Evolutionary conservation across 2,113 vertebrate genomes (phyloP), one percentile per base, ranked within the genome.

Genomic region (Ammospiza caudacuta): DNA sequence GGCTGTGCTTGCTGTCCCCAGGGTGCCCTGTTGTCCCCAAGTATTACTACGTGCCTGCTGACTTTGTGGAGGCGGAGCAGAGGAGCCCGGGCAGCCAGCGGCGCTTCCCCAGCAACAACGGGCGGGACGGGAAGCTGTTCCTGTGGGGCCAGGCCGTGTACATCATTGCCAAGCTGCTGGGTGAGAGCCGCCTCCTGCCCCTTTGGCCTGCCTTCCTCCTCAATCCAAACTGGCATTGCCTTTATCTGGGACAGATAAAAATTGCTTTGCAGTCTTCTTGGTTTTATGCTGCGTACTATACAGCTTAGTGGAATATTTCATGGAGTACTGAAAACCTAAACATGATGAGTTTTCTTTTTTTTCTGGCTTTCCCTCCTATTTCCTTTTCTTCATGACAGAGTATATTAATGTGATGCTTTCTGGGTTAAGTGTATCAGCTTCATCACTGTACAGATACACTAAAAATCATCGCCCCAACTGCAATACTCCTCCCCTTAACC

Each of bases 131-230:
- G 47, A 99, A 98, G 92, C 77, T 99, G 31, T 99, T 99, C 97
- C 98, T 99, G 54, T 99, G 99, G 98, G 99, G 99, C 66, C 99
- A 99, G 96, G 99, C 99, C 9, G 90, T 99, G 74, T 99, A 98
- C 96, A 97, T 98, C 97, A 99, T 99, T 43, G 98, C 99, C 77
- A 99, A 98, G 94, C 98, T 99, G 64, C 98, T 99, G 63, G 99
- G 99, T 99, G 98, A 97, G 98, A 58, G 52, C 15, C 52, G 23
- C 19, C 39, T 8, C 70, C 49, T 78, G 29, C 61, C 0, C 39
- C 28, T 12, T 21, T 31, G 25, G 21, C 33, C 63, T 51, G 4
- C 20, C 7, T 31, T 92, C 75, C 69, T 67, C 70, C 52, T 39
- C 7, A 31, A 6, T 58, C 52, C n/a, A 21, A n/a, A 17, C 17